These are phyloP conservation scores for Punctoribates punctum DNA, from an alignment of 2,888 invertebrate species.

Conservation along the genomic window DNA sequence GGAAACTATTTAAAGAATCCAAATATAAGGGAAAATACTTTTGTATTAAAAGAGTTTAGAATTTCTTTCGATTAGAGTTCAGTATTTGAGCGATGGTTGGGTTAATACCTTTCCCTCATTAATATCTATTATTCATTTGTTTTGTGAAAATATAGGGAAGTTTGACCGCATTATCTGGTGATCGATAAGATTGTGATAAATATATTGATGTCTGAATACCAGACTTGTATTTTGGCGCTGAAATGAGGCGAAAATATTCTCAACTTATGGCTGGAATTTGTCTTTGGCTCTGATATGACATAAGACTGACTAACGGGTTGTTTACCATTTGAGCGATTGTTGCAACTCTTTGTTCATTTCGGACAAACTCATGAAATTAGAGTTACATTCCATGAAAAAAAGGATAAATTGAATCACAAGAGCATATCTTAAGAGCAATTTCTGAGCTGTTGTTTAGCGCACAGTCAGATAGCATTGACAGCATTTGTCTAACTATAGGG, in stretches of 20 bases:
- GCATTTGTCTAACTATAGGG: neutral
- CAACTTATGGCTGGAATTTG: slow-evolving; percentile 10
- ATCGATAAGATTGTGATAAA: slow-evolving; percentile 33
- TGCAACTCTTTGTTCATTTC: neutral
- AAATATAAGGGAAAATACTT: too few species aligned
- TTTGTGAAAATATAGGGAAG: slow-evolving; percentile 11
- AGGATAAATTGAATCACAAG: neutral
- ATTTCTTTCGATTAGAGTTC: neutral
- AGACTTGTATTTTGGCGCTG: neutral
- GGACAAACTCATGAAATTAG: neutral
- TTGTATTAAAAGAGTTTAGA: too few species aligned
- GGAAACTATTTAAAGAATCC: too few species aligned
- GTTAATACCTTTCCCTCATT: neutral
- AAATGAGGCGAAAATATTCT: slow-evolving; percentile 25
- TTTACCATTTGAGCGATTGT: neutral
- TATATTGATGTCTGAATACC: neutral
- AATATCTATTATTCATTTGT: slow-evolving; percentile 17
- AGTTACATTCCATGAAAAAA: slow-evolving; percentile 9
- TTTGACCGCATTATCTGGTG: slow-evolving; percentile 28
- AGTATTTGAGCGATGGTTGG: neutral
- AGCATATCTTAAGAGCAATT: neutral
- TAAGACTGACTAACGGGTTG: neutral
- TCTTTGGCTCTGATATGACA: slow-evolving; percentile 2
- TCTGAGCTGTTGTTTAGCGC: slow-evolving; percentile 5
- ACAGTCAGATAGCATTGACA: neutral